phyloP scores from a whole-genome alignment of 2,797 vertebrate genomes.

The Eulemur albifrons region DNA sequence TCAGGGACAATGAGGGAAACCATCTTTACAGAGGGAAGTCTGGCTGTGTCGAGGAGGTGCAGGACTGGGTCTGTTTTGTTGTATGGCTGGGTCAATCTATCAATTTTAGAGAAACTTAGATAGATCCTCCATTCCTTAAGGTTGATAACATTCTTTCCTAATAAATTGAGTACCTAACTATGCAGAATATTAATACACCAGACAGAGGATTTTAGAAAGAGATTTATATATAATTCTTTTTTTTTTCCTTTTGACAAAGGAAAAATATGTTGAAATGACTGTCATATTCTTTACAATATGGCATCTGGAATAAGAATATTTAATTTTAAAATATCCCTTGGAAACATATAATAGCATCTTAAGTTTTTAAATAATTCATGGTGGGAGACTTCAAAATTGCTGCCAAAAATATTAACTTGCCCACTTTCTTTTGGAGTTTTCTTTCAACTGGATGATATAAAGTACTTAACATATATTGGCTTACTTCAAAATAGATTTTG shows the following conservation, averaged over 20 bases:
- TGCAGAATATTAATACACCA: not conserved
- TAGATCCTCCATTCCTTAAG: not conserved
- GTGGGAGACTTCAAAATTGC: constrained; percentile 59
- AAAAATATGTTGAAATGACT: constrained; percentile 40
- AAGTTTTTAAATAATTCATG: constrained; percentile 71
- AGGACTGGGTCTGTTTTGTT: not conserved
- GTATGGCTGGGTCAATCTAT: not conserved
- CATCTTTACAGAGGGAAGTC: not conserved
- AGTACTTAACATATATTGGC: constrained; percentile 23
- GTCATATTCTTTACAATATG: constrained; percentile 12
- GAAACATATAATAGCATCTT: constrained; percentile 45
- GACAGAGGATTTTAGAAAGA: not conserved
- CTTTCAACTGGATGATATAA: constrained; percentile 48
- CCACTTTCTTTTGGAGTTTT: constrained; percentile 21
- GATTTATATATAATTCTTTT: not conserved
- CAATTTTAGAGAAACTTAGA: not conserved
- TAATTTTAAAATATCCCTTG: constrained; percentile 68
- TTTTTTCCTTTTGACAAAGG: not conserved
- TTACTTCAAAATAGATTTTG: constrained; percentile 48
- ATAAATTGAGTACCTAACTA: not conserved
- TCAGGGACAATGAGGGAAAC: not conserved
- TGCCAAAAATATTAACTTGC: constrained; percentile 65
- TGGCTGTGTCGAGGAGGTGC: not conserved
- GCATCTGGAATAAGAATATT: constrained; percentile 37
- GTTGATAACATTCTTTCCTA: not conserved